Evolutionary conservation across 2,888 invertebrate genomes (phyloP).

Genomic region (Meloe dianella): DNA sequence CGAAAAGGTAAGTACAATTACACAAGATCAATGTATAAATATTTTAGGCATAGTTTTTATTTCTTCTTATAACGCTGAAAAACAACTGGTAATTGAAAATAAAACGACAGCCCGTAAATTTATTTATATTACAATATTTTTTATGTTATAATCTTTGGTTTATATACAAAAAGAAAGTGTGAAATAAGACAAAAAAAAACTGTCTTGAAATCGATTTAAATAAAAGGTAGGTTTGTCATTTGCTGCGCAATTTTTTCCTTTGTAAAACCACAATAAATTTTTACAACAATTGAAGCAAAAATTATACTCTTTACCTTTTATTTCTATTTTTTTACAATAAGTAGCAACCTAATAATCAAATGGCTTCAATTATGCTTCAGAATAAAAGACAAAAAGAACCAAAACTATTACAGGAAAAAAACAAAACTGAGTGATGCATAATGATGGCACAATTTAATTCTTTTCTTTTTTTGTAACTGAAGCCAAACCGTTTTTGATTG

Average conservation of each 20-base stretch:
- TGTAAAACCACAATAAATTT: too few relatives aligned
- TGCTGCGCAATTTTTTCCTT: too few relatives aligned
- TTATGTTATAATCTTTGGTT: slow-evolving; percentile 16
- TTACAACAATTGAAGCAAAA: background rate
- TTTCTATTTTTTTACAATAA: background rate
- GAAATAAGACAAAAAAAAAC: background rate
- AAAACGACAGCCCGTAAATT: background rate
- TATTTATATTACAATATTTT: slow-evolving; percentile 16
- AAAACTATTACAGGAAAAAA: background rate
- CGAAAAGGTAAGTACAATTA: too few relatives aligned
- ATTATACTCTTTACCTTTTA: background rate
- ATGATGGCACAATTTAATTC: slow-evolving; percentile 1
- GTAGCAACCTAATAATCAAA: background rate
- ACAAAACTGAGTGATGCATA: background rate
- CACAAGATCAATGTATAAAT: too few relatives aligned
- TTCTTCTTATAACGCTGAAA: too few relatives aligned
- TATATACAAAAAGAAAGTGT: slow-evolving; percentile 12
- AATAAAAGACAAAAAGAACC: background rate
- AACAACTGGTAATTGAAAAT: slow-evolving; percentile 6
- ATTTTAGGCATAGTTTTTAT: too few relatives aligned
- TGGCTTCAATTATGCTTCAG: background rate
- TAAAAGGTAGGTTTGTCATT: background rate
- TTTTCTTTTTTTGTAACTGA: background rate
- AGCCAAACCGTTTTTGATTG: slow-evolving; percentile 14
- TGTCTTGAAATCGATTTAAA: background rate